A percentile compares a stretch with the other conserved stretches of the same genome.
These are phyloP conservation scores for Chionodraco myersi DNA, from an alignment of 2,113 vertebrate genomes.

Conservation along the genomic window DNA sequence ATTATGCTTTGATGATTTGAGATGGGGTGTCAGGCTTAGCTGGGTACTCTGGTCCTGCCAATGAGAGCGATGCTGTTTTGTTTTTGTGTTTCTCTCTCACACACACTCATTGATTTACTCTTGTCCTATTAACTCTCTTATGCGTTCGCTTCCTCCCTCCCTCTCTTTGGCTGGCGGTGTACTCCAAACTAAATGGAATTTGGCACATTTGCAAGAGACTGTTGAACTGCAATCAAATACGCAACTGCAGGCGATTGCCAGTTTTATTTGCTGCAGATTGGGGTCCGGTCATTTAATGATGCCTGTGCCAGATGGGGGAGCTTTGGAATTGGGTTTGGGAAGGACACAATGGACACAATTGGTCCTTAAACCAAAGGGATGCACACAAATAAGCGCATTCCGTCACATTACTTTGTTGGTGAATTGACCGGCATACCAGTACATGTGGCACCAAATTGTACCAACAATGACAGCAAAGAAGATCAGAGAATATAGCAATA, in stretches of 20 bases:
- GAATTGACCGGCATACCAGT: not conserved
- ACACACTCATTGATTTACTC: constrained; percentile 54
- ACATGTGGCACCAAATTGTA: not conserved
- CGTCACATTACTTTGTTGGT: not conserved
- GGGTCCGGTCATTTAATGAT: not conserved
- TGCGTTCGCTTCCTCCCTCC: constrained; percentile 29
- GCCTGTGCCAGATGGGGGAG: not conserved
- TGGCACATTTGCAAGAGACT: constrained; percentile 53
- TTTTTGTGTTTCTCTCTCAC: constrained; percentile 47
- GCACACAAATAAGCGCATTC: constrained; percentile 7
- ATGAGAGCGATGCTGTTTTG: constrained; percentile 53
- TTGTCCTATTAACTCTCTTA: constrained; percentile 27
- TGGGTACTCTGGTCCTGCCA: constrained; percentile 45
- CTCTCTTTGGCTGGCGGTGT: constrained; percentile 52
- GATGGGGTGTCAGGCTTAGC: constrained; percentile 56
- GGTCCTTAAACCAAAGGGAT: not conserved
- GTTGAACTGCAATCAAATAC: constrained; percentile 32
- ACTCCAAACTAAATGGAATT: constrained; percentile 65
- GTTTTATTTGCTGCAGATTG: constrained; percentile 19
- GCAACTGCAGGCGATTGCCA: constrained; percentile 19
- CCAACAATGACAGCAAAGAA: not conserved
- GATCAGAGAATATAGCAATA: not conserved
- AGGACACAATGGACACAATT: not conserved
- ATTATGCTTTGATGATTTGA: constrained; percentile 66
- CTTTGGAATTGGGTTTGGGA: not conserved